phyloP scores from a whole-genome alignment of 2,888 invertebrate genomes.

The Drosophila peninsularis region DNA sequence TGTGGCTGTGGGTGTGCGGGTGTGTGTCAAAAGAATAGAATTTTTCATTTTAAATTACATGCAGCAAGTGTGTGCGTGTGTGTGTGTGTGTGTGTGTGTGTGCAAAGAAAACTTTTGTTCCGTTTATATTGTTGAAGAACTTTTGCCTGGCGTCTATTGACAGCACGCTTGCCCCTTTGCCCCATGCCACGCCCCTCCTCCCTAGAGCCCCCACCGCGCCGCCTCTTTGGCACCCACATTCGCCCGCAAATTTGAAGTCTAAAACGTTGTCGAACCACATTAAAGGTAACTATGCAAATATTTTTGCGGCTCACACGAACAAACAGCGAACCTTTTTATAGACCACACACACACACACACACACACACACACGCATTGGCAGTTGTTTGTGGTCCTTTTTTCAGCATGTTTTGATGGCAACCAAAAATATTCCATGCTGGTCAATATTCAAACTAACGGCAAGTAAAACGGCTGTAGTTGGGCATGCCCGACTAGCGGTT shows the following conservation, averaged over 20 bases:
- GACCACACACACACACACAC: slow-evolving; percentile 24
- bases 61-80: slow-evolving; percentile 42
- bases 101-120: slow-evolving; percentile 72
- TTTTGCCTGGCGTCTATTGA: slow-evolving; percentile 49
- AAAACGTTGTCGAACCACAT: slow-evolving; percentile 78
- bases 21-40: slow-evolving; percentile 72
- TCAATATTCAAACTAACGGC: slow-evolving; percentile 67
- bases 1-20: slow-evolving; percentile 25
- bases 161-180: slow-evolving; percentile 12
- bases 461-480: neutral
- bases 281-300: slow-evolving; percentile 84
- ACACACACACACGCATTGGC: slow-evolving; percentile 9
- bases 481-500: neutral
- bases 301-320: slow-evolving; percentile 81
- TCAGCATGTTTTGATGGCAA: slow-evolving; percentile 50
- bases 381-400: slow-evolving; percentile 38
- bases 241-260: slow-evolving; percentile 8
- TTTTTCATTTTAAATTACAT: slow-evolving; percentile 79
- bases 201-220: neutral
- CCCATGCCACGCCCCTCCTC: neutral
- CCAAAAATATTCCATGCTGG: slow-evolving; percentile 73
- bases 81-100: slow-evolving; percentile 33
- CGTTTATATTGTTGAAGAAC: slow-evolving; percentile 70
- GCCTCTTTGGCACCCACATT: neutral
- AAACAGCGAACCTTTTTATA: slow-evolving; percentile 63